Evolutionary conservation across 2,113 vertebrate species (phyloP).

Genomic region (Axis porcinus): DNA sequence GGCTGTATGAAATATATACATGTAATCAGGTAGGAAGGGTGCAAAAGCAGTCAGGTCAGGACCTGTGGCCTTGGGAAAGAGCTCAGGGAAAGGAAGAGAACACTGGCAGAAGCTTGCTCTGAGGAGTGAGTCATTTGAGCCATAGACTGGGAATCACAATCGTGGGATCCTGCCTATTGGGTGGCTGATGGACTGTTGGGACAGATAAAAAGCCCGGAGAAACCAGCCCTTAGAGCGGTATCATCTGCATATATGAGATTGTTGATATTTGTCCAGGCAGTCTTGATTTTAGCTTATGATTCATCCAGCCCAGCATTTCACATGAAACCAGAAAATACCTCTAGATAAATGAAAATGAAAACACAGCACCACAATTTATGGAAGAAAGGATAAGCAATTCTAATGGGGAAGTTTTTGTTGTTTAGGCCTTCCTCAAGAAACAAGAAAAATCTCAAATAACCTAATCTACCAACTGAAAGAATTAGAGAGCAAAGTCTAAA

Average conservation of each 20-base stretch:
- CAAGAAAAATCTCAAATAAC: neutral
- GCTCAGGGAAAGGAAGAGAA: neutral
- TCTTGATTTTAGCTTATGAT: neutral
- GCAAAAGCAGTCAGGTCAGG: neutral
- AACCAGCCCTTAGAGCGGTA: neutral
- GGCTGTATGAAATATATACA: neutral
- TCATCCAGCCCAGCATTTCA: neutral
- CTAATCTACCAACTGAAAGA: neutral
- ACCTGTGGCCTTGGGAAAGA: neutral
- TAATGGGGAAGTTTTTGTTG: neutral
- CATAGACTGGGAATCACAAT: neutral
- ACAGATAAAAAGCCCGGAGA: neutral
- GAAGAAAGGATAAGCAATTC: neutral
- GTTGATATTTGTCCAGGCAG: neutral
- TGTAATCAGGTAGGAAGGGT: neutral
- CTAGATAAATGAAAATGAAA: neutral
- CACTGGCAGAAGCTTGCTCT: neutral
- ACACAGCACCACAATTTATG: neutral
- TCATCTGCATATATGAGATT: neutral
- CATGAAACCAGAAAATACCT: neutral
- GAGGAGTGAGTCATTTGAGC: neutral
- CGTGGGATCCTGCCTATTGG: fast-evolving
- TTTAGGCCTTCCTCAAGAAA: neutral
- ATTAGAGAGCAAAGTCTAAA: neutral
- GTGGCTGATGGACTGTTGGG: neutral